Percentiles rank a stretch among this genome's conserved stretches.
phyloP scores from a whole-genome alignment of 2,888 invertebrate genomes.

The Sinotaia quadrata region DNA sequence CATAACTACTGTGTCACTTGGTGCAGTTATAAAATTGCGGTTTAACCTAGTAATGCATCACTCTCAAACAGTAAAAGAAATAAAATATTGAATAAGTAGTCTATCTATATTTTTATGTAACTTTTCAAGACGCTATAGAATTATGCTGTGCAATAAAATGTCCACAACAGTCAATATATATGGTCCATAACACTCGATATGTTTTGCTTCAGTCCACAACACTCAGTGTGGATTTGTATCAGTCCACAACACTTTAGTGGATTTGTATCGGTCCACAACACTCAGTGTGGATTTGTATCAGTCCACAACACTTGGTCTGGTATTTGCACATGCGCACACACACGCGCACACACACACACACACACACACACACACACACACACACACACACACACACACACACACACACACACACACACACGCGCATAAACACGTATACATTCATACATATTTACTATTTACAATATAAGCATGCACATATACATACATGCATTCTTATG shows the following conservation, averaged over 20 bases:
- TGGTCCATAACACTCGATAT: background rate
- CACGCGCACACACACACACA: background rate
- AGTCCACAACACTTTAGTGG: background rate
- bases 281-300: background rate
- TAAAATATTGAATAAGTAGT: too few relatives aligned
- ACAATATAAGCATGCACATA: background rate
- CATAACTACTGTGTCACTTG: too few relatives aligned
- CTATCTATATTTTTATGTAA: too few relatives aligned
- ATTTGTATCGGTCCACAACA: background rate
- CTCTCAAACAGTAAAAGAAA: too few relatives aligned
- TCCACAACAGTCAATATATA: too few relatives aligned
- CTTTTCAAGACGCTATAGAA: too few relatives aligned
- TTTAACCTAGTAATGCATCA: too few relatives aligned
- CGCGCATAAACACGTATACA: background rate
- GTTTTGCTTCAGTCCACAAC: background rate
- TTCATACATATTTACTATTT: background rate
- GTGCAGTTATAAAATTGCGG: too few relatives aligned
- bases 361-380: background rate
- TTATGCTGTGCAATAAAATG: too few relatives aligned
- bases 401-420: background rate
- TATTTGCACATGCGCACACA: background rate
- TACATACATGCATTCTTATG: too few relatives aligned
- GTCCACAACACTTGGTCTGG: background rate
- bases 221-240: background rate
- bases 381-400: constrained; percentile 6